Evolutionary conservation across 2,888 invertebrate species (phyloP), one percentile per base, ranked within the genome.

Genomic region (Dimorphilus gyrociliatus): DNA sequence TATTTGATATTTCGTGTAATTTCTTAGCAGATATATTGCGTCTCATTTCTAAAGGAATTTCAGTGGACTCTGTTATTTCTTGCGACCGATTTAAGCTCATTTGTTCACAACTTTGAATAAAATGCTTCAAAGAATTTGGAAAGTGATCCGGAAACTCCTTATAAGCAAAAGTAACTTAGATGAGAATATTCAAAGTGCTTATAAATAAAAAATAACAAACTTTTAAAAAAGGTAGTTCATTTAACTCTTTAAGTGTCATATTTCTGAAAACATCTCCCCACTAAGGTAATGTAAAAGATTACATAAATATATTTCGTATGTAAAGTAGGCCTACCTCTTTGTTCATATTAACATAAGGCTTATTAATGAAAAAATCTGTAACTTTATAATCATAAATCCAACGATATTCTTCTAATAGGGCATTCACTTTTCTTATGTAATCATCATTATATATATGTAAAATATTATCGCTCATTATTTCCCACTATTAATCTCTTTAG

Each of bases 11-110:
- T 39, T 59, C 59, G 41, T 56, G 55, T 6, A 41, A 32, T 36
- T 59, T 57, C 39, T 59, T 59, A 13, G 46, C 42, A 16, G 39
- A 46, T 55, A 59, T 56, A 7, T 55, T 55, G 19, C 40, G 37
- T 16, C 32, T 37, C 24, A 50, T 30, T 4, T 36, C 31, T 3
- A 27, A n/a, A 12, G 39, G 30, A 15, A 48, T 21, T 8, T 12
- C 15, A 7, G 28, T 25, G 13, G 37, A 33, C 19, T 18, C 12
- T 13, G 27, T 10, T n/a, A 18, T 12, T n/a, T 19, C 5, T n/a
- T 25, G 30, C 16, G 36, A 32, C 19, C 45, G 31, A 27, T 30
- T 32, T 5, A 42, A 15, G 2, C 42, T 39, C n/a, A 37, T 35
- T 15, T 32, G 16, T 23, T 35, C 18, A 19, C 43, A 34, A 10